phyloP scores from a whole-genome alignment of 1,140 invertebrate genomes.

The Polypedilum vanderplanki region DNA sequence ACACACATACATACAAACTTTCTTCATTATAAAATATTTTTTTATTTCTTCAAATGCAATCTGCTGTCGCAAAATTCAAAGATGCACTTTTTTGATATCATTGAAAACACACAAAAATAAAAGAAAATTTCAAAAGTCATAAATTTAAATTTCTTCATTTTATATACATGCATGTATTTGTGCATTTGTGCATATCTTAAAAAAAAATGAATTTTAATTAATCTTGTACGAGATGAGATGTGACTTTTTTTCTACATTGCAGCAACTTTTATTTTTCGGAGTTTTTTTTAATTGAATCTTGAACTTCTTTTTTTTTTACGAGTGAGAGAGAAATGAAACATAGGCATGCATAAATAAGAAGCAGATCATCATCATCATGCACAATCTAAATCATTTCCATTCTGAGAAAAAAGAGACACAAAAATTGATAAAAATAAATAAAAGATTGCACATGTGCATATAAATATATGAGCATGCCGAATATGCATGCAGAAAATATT shows the following conservation, averaged over 20 bases:
- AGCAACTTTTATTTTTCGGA: not conserved
- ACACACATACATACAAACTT: not conserved
- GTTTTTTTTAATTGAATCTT: slow-evolving; percentile 23
- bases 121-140: not conserved
- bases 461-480: not conserved
- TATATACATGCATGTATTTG: not conserved
- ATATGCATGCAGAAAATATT: slow-evolving; percentile 20
- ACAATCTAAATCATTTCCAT: slow-evolving; percentile 26
- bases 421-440: slow-evolving; percentile 20
- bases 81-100: slow-evolving; percentile 15
- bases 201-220: slow-evolving; percentile 26
- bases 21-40: not conserved
- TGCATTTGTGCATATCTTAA: not conserved
- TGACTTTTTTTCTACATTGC: not conserved
- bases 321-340: too few relatives aligned
- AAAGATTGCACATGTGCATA: too few relatives aligned
- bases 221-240: slow-evolving; percentile 25
- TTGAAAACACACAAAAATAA: not conserved
- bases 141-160: slow-evolving; percentile 23
- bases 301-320: not conserved
- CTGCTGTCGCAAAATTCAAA: slow-evolving; percentile 17
- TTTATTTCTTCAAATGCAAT: not conserved
- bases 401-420: not conserved
- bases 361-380: not conserved
- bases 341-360: too few relatives aligned